A percentile compares a stretch with the other conserved stretches of the same genome.
Evolutionary conservation across 2,888 invertebrate genomes (phyloP).

Genomic region (Glaucopsyche alexis): DNA sequence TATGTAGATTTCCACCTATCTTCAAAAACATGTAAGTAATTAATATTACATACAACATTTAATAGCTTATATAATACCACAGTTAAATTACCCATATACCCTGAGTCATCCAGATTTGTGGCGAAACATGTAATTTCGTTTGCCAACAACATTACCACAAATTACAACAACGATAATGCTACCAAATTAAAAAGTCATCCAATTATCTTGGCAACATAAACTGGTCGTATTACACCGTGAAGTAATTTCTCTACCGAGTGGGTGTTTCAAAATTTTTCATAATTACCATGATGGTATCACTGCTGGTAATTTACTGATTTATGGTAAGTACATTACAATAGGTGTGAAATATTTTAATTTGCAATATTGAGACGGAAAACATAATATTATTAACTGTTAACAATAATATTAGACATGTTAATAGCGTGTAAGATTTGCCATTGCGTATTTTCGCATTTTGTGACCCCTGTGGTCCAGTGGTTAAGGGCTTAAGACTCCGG

Average conservation of each 20-base stretch:
- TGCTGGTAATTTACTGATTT: neutral
- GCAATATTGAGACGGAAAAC: neutral
- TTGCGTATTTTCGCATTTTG: neutral
- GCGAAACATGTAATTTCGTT: conserved; percentile 32
- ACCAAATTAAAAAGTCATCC: conserved; percentile 5
- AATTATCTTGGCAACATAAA: conserved; percentile 10
- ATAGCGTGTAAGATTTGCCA: neutral
- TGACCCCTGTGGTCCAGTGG: neutral
- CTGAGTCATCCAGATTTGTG: conserved; percentile 27
- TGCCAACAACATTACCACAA: conserved; percentile 5
- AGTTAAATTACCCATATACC: neutral
- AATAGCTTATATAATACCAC: no score
- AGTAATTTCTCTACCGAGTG: neutral
- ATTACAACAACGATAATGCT: conserved; percentile 4
- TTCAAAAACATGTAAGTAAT: no score
- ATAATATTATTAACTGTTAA: neutral
- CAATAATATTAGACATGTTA: neutral
- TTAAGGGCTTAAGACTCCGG: no score
- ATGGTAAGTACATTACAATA: neutral
- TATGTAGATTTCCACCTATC: no score
- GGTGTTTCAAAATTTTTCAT: conserved; percentile 18
- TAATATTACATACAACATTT: no score
- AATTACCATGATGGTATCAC: conserved; percentile 12
- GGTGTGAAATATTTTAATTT: conserved; percentile 15
- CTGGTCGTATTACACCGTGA: neutral